Base-by-base conservation (phyloP, 2,113 vertebrate genomes). In the Noturus placidus region DNA sequence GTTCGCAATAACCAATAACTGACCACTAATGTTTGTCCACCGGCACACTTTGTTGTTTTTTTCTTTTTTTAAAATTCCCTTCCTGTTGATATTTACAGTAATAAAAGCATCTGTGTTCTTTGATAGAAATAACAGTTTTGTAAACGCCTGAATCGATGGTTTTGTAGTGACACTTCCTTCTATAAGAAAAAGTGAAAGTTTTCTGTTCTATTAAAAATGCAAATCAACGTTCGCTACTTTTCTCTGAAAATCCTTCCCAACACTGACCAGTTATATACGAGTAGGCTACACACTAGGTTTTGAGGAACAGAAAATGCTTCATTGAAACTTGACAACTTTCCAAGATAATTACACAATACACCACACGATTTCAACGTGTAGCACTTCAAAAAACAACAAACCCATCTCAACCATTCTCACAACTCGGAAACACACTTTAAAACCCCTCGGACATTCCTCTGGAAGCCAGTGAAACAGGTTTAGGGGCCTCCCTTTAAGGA, bases 391-490 rank as follows among this genome's bases (percentile, higher is more conserved):
- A 82, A n/a, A 83, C 3, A 65, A 83, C 14, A 83, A 33, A 17
- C 59, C 35, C 42, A 46, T 65, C 6, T 11, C 13, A 14, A 72
- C 19, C 57, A n/a, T 72, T 27, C 65, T 20, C 20, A 59, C 33
- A 35, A 5, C 7, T 83, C 56, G 22, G 22, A 50, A 30, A 27
- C n/a, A 27, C 14, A 59, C 22, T 80, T 82, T 42, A 20, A 38
- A 87, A 54, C 85, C 46, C 86, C 56, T 59, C 50, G n/a, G 50
- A 82, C 69, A 83, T 83, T 77, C 63, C 69, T 83, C n/a, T 10
- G 22, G 54, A 38, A 77, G 56, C 57, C 0, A 52, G 86, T 77
- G 11, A 5, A 87, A 83, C 86, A 25, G 80, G 69, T 77, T 87
- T 77, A 14, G 25, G 25, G 63, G 33, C 65, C 33, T 70, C 22